A percentile compares a stretch with the other conserved stretches of the same genome.
Conservation (phyloP, 2,797 vertebrate species). For the Acestrorhynchus altus region DNA sequence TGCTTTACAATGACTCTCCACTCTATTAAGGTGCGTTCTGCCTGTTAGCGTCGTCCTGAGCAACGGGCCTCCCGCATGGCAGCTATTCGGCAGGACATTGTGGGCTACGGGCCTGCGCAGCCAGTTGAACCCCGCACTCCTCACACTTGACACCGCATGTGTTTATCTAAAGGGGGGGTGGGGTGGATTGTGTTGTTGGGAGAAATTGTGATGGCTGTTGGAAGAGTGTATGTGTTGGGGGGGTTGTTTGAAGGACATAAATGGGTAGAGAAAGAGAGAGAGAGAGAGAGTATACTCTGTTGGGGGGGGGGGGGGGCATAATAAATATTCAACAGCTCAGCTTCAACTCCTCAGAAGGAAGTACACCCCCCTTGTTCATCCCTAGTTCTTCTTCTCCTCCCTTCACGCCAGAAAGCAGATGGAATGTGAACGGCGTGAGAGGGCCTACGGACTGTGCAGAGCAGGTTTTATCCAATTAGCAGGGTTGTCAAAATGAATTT, state of each 20-base stretch:
- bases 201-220: slow-evolving; percentile 72
- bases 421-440: slow-evolving; percentile 87
- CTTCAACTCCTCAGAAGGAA: slow-evolving; percentile 68
- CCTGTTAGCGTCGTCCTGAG: slow-evolving; percentile 98
- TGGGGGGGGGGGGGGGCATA: slow-evolving; percentile 66
- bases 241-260: slow-evolving; percentile 74
- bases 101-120: slow-evolving; percentile 83
- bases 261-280: slow-evolving; percentile 60
- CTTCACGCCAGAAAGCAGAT: slow-evolving; percentile 82
- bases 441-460: slow-evolving; percentile 76
- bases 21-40: slow-evolving; percentile 99
- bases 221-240: slow-evolving; percentile 57
- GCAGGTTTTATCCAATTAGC: slow-evolving; percentile 96
- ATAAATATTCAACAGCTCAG: slow-evolving; percentile 93
- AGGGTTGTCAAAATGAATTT: slow-evolving; percentile 99
- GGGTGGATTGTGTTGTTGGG: slow-evolving; percentile 79
- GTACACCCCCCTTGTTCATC: slow-evolving; percentile 63
- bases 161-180: slow-evolving; percentile 90
- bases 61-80: slow-evolving; percentile 97
- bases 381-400: slow-evolving; percentile 47
- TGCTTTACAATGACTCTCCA: slow-evolving; percentile 99
- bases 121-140: slow-evolving; percentile 90
- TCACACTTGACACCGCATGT: slow-evolving; percentile 99
- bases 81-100: slow-evolving; percentile 93
- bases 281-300: slow-evolving; percentile 18